These are phyloP conservation scores for Drosophila phalerata DNA, from an alignment of 2,888 invertebrate species.

Conservation along the genomic window DNA sequence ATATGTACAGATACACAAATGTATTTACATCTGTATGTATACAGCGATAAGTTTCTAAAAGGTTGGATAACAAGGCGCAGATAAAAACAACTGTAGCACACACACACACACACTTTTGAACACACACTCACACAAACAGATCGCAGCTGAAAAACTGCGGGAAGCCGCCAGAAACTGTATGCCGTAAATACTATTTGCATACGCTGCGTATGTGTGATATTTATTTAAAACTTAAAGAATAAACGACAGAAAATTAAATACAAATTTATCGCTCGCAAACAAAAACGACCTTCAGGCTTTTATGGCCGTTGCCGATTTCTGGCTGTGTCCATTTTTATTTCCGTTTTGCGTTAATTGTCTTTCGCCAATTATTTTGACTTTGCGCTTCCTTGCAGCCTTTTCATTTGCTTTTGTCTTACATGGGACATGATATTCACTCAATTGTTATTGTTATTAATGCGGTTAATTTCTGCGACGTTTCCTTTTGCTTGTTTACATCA, in stretches of 20 bases:
- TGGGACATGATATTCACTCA: constrained; percentile 5
- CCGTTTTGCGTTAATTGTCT: constrained; percentile 47
- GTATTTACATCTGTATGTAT: constrained; percentile 5
- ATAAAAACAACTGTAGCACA: constrained; percentile 45
- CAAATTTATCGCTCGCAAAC: constrained; percentile 60
- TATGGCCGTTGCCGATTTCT: constrained; percentile 34
- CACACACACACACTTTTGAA: background rate
- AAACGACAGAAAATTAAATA: constrained; percentile 28
- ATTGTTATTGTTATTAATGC: constrained; percentile 30
- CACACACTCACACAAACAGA: background rate
- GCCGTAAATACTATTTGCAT: constrained; percentile 52
- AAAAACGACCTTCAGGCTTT: constrained; percentile 70
- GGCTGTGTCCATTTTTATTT: constrained; percentile 33
- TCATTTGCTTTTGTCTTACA: constrained; percentile 4
- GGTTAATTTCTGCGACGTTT: constrained; percentile 18
- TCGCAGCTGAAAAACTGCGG: constrained; percentile 29
- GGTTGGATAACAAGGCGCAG: constrained; percentile 60
- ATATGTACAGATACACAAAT: constrained; percentile 7
- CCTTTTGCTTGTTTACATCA: constrained; percentile 20
- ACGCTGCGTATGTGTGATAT: constrained; percentile 59
- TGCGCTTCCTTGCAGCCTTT: constrained; percentile 35
- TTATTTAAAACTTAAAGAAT: constrained; percentile 50
- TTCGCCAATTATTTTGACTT: constrained; percentile 23
- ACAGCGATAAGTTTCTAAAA: constrained; percentile 59
- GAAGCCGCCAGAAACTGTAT: constrained; percentile 34